Percentiles rank a stretch among this genome's conserved stretches.
These are phyloP conservation scores for Leptinotarsa rubiginosa DNA, from an alignment of 2,888 invertebrate species.

Conservation along the genomic window DNA sequence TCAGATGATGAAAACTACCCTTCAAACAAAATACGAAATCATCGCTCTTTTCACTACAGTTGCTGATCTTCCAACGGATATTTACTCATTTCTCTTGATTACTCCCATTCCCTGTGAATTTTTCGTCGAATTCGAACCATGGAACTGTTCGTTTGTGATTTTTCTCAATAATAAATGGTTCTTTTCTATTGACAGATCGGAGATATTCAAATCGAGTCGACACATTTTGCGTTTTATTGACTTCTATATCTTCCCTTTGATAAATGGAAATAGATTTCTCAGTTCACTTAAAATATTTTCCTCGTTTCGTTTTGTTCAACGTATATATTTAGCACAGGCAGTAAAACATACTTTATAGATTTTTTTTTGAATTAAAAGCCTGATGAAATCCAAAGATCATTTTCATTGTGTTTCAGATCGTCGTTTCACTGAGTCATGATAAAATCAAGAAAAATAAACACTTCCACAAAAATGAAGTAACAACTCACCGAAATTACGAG, in stretches of 20 bases:
- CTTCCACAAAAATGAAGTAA: no score
- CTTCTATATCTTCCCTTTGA: neutral
- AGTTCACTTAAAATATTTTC: neutral
- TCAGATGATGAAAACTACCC: no score
- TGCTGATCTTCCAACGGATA: neutral
- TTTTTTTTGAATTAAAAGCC: no score
- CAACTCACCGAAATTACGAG: no score
- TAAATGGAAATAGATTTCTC: neutral
- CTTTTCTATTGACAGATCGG: neutral
- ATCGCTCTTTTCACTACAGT: neutral
- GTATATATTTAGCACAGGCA: neutral
- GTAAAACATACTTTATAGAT: no score
- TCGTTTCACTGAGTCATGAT: no score
- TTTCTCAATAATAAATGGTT: neutral
- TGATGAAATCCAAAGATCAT: no score
- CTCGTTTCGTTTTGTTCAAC: neutral
- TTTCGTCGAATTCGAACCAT: neutral
- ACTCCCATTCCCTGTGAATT: neutral
- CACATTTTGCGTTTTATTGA: neutral
- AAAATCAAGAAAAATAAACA: no score
- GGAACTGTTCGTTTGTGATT: neutral
- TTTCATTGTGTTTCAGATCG: no score
- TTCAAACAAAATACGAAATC: neutral
- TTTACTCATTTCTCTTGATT: neutral
- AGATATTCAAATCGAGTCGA: neutral